Evolutionary conservation across 2,888 invertebrate species (phyloP), one percentile per base, ranked within the genome.

Genomic region (Eristalinus sepulchralis): DNA sequence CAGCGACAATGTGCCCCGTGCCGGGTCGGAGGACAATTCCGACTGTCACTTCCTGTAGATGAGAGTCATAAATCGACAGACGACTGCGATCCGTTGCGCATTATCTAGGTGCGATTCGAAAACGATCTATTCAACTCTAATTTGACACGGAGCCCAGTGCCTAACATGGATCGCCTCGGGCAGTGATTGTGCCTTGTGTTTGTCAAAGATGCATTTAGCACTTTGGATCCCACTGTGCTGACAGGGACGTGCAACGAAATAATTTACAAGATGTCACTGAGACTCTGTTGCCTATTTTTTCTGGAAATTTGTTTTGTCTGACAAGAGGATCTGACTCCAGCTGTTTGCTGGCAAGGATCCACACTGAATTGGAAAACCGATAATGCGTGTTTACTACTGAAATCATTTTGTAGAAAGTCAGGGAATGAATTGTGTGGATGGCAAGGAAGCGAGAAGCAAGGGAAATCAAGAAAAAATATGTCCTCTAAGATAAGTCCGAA

Each of bases 351-450:
- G 67, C 57, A 71, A 70, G 71, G 62, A 67, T 34, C 62, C 47
- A 62, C 67, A 59, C 68, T 63, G 68, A 75, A 75, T 67, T 71
- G 71, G 33, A 27, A 39, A 86, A 86, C 86, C 86, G 86, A 86
- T 86, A 83, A 86, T 83, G 75, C 75, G 62, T 86, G 83, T 86
- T 86, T 83, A 86, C 86, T 86, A 86, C 86, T 76, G 78, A 83
- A 83, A 75, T 79, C 60, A 75, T 79, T 83, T 47, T 47, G 47
- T 86, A 83, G 86, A 86, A 86, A 86, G 75, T 86, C 39, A 36
- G 20, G 36, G 60, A 67, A 27, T 27, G 11, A 39, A 24, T 66
- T 62, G 17, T 9, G 10, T n/a, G 0, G 17, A 62, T 57, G 22
- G 3, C 11, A 24, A 20, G 22, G 57, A 6, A 13, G 5, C 24